Evolutionary conservation across 2,113 vertebrate genomes (phyloP).

Genomic region (Ictalurus punctatus): DNA sequence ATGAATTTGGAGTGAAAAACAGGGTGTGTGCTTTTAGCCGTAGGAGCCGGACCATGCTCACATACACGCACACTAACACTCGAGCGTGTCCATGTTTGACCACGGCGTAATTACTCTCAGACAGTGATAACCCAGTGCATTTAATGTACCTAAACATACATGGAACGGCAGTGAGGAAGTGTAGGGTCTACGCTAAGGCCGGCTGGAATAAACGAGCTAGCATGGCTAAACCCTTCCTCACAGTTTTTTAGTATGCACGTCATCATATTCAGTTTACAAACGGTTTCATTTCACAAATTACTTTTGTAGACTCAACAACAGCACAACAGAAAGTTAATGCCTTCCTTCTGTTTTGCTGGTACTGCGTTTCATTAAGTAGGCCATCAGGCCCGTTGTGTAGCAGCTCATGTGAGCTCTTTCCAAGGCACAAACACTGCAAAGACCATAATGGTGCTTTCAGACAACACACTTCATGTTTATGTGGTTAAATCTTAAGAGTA

Average conservation of each 20-base stretch:
- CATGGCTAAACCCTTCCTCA: not conserved
- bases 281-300: not conserved
- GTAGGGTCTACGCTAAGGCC: not conserved
- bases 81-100: not conserved
- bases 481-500: constrained; percentile 33
- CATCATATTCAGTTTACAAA: not conserved
- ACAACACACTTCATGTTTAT: constrained; percentile 40
- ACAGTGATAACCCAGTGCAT: not conserved
- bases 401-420: constrained; percentile 6
- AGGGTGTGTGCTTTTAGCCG: not conserved
- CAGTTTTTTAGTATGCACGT: not conserved
- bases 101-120: not conserved
- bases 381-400: not conserved
- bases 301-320: not conserved
- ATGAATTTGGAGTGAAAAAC: not conserved
- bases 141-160: not conserved
- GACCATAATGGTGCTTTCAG: not conserved
- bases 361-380: not conserved
- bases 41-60: not conserved
- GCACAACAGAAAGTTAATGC: not conserved
- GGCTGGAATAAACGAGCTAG: not conserved
- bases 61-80: not conserved
- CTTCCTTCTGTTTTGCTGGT: constrained; percentile 22
- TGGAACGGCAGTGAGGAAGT: not conserved
- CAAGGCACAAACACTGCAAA: constrained; percentile 12